These are phyloP conservation scores for Scomber japonicus DNA, from an alignment of 2,113 vertebrate species.

Conservation along the genomic window DNA sequence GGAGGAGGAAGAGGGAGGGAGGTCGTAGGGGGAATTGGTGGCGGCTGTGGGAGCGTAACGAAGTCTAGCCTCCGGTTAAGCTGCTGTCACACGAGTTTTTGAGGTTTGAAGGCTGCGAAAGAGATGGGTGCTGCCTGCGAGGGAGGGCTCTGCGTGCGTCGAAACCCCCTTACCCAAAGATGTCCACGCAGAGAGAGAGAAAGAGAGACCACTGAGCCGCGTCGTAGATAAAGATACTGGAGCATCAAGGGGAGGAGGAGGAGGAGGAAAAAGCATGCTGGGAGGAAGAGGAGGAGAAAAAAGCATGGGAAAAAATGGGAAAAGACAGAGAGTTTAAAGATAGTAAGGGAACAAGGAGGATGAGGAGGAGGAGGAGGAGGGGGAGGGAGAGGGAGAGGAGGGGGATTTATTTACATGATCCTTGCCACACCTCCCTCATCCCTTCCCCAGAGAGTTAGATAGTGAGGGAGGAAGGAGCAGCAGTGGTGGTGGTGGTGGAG, in stretches of 20 bases:
- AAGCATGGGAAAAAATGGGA: neutral
- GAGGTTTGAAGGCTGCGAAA: slow-evolving; percentile 34
- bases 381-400: neutral
- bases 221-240: slow-evolving; percentile 1
- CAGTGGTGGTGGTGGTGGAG: neutral
- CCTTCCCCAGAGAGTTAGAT: slow-evolving; percentile 47
- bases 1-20: neutral
- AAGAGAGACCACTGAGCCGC: slow-evolving; percentile 7
- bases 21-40: slow-evolving; percentile 28
- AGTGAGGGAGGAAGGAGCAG: slow-evolving; percentile 40
- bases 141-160: neutral
- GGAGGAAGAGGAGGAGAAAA: neutral
- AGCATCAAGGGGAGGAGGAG: neutral
- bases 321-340: neutral
- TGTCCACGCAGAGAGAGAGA: slow-evolving; percentile 16
- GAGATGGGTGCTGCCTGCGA: slow-evolving; percentile 21
- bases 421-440: slow-evolving; percentile 36
- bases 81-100: slow-evolving; percentile 58
- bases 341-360: neutral
- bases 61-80: slow-evolving; percentile 64
- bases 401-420: slow-evolving; percentile 56
- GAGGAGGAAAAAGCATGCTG: no score
- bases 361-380: no score
- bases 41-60: slow-evolving; percentile 61
- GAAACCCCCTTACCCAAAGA: neutral